phyloP scores from a whole-genome alignment of 2,113 vertebrate genomes.

The Caranx ignobilis region DNA sequence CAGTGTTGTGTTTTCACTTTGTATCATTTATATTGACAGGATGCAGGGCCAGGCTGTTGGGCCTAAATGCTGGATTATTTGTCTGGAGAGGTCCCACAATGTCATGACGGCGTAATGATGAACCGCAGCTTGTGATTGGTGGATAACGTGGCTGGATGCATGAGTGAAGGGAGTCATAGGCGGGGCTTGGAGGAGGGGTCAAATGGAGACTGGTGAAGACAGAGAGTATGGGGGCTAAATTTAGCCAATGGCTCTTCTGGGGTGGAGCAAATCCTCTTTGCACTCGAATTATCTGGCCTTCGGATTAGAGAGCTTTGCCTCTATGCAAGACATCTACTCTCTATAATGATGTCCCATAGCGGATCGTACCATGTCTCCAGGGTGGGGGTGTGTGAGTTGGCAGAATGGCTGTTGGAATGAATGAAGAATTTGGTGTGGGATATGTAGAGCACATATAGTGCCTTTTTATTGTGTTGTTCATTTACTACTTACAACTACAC shows the following conservation, averaged over 20 bases:
- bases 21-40: constrained; percentile 1
- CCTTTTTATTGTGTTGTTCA: background rate
- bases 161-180: constrained; percentile 43
- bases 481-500: background rate
- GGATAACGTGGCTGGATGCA: constrained; percentile 26
- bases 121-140: constrained; percentile 50
- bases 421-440: background rate
- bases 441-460: background rate
- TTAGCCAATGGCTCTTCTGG: constrained; percentile 88
- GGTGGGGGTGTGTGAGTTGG: constrained; percentile 15
- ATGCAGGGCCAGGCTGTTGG: background rate
- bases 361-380: constrained; percentile 65
- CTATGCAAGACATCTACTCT: constrained; percentile 83
- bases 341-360: constrained; percentile 79
- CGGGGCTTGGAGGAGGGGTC: constrained; percentile 61
- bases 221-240: constrained; percentile 87
- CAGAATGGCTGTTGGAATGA: constrained; percentile 1
- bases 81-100: constrained; percentile 18
- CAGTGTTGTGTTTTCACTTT: background rate
- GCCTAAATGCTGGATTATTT: constrained; percentile 54
- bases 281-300: constrained; percentile 86
- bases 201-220: constrained; percentile 69
- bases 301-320: constrained; percentile 91
- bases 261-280: constrained; percentile 97
- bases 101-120: constrained; percentile 23